phyloP scores from a whole-genome alignment of 2,888 invertebrate species.

The Plagodis dolabraria region DNA sequence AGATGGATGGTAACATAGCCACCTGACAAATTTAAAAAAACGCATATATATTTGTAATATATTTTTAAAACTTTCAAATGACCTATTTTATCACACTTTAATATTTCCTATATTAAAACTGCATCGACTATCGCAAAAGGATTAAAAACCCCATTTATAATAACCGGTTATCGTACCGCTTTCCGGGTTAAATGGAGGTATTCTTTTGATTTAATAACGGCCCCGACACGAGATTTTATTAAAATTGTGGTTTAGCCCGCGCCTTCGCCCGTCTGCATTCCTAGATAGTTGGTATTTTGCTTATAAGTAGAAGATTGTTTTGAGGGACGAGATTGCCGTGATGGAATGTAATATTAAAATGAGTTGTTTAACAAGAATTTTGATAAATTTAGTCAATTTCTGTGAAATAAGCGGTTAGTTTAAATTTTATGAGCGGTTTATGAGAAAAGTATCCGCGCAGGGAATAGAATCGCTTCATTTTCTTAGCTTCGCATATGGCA shows the following conservation, averaged over 20 bases:
- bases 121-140: slow-evolving; percentile 34
- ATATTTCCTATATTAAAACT: slow-evolving; percentile 32
- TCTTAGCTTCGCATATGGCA: too few relatives aligned
- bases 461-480: too few relatives aligned
- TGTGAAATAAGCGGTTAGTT: not conserved
- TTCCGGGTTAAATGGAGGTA: slow-evolving; percentile 10
- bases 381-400: not conserved
- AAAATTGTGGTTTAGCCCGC: slow-evolving; percentile 38
- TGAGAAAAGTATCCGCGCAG: too few relatives aligned
- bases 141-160: slow-evolving; percentile 27
- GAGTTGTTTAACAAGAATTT: slow-evolving; percentile 9
- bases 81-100: too few relatives aligned
- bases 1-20: too few relatives aligned
- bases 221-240: slow-evolving; percentile 39
- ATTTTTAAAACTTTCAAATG: too few relatives aligned
- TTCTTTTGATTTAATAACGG: slow-evolving; percentile 44
- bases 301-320: slow-evolving; percentile 32
- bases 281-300: slow-evolving; percentile 34
- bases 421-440: too few relatives aligned
- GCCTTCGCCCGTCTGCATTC: slow-evolving; percentile 34
- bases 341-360: slow-evolving; percentile 28
- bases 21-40: too few relatives aligned
- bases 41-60: too few relatives aligned
- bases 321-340: slow-evolving; percentile 21
- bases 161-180: slow-evolving; percentile 8